These are phyloP conservation scores for Heliangelus exortis DNA, from an alignment of 2,797 vertebrate species.

Conservation along the genomic window DNA sequence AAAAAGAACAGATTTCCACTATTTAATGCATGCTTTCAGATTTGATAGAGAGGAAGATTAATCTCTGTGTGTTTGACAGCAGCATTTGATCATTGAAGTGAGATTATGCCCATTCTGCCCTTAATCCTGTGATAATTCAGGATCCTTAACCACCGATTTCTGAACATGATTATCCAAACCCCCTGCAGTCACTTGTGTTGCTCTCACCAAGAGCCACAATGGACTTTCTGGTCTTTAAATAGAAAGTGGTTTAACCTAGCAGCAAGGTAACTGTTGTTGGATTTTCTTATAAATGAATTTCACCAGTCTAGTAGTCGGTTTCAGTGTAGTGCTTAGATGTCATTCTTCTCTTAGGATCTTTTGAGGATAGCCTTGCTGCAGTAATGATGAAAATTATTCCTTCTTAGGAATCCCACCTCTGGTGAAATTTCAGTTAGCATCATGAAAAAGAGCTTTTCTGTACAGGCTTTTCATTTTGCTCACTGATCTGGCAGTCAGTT, in stretches of 20 bases:
- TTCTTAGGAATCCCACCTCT: not conserved
- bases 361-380: not conserved
- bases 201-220: not conserved
- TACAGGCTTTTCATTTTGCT: not conserved
- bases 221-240: not conserved
- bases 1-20: not conserved
- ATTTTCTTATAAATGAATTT: not conserved
- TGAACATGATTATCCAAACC: not conserved
- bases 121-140: conserved; percentile 23
- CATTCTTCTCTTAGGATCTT: not conserved
- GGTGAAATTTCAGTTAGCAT: not conserved
- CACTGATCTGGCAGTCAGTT: not conserved
- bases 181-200: not conserved
- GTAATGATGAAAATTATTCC: not conserved
- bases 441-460: not conserved
- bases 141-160: not conserved
- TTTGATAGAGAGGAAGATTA: not conserved
- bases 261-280: not conserved
- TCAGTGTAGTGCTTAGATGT: not conserved
- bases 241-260: not conserved
- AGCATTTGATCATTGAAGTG: not conserved
- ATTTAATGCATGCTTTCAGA: not conserved
- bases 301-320: not conserved
- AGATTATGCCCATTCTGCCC: not conserved
- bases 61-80: not conserved